Evolutionary conservation across 2,113 vertebrate genomes (phyloP).

Genomic region (Nicator chloris): DNA sequence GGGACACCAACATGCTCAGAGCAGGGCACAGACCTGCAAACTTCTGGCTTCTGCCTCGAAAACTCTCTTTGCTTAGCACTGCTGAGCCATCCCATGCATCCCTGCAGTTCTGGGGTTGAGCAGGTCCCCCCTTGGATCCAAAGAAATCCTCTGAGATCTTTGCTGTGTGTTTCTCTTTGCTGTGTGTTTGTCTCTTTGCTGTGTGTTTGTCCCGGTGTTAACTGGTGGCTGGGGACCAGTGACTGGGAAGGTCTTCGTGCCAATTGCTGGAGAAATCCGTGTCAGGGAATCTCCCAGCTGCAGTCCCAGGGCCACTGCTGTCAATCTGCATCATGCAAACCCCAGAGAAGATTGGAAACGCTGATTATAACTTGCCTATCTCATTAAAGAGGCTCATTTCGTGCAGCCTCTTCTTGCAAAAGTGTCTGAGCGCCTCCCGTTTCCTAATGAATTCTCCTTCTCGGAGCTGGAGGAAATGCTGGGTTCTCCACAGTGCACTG

Average conservation of each 20-base stretch:
- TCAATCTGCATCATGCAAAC: background rate
- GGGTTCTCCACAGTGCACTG: background rate
- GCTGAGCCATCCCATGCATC: background rate
- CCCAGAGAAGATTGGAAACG: background rate
- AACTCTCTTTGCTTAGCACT: background rate
- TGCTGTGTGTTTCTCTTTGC: background rate
- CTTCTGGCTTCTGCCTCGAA: background rate
- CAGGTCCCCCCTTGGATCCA: accelerated
- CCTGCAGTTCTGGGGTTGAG: no score
- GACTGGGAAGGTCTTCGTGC: background rate
- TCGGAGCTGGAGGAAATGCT: background rate
- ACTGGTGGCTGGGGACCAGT: background rate
- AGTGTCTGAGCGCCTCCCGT: background rate
- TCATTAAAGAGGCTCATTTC: background rate
- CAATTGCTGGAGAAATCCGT: background rate
- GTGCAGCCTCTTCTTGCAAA: background rate
- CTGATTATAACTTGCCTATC: background rate
- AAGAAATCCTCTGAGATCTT: accelerated
- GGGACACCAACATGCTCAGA: accelerated
- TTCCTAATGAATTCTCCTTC: background rate
- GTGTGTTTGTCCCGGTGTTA: background rate
- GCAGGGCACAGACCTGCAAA: background rate
- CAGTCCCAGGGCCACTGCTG: background rate
- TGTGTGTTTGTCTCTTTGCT: background rate
- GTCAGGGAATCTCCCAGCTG: background rate